Percentiles rank a stretch among this genome's conserved stretches.
These are phyloP conservation scores for Pelodiscus sinensis DNA, from an alignment of 2,113 vertebrate species.

Conservation along the genomic window DNA sequence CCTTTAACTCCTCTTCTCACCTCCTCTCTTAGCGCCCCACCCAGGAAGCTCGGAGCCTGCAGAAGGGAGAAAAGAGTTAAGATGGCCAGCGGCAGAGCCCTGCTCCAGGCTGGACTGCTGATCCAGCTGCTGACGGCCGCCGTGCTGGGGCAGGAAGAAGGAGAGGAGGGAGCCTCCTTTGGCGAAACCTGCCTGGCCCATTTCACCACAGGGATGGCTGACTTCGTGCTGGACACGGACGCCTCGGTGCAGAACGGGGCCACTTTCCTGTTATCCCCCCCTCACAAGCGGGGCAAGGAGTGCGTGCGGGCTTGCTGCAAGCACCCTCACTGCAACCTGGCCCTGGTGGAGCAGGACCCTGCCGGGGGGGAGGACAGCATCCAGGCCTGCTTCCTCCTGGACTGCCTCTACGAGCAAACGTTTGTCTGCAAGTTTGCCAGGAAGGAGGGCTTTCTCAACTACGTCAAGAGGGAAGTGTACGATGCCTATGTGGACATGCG, in stretches of 20 bases:
- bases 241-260: conserved; percentile 90
- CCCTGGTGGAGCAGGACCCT: conserved; percentile 81
- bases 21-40: not conserved
- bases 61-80: not conserved
- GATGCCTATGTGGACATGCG: conserved; percentile 72
- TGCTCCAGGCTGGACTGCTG: not conserved
- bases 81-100: conserved; percentile 18
- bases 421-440: conserved; percentile 90
- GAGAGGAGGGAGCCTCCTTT: not conserved
- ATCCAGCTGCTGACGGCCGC: not conserved
- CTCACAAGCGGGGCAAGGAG: conserved; percentile 71
- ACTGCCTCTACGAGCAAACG: conserved; percentile 89
- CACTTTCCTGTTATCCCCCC: conserved; percentile 84
- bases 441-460: conserved; percentile 86
- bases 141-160: not conserved
- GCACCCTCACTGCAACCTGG: conserved; percentile 85
- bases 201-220: conserved; percentile 79
- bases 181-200: conserved; percentile 75
- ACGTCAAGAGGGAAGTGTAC: conserved; percentile 81
- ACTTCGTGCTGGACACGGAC: conserved; percentile 88
- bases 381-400: conserved; percentile 87
- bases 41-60: not conserved
- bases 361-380: conserved; percentile 69
- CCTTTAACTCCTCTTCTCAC: not conserved
- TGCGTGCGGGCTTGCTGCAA: conserved; percentile 90